phyloP scores from a whole-genome alignment of 2,113 vertebrate genomes.

The Bombycilla garrulus region DNA sequence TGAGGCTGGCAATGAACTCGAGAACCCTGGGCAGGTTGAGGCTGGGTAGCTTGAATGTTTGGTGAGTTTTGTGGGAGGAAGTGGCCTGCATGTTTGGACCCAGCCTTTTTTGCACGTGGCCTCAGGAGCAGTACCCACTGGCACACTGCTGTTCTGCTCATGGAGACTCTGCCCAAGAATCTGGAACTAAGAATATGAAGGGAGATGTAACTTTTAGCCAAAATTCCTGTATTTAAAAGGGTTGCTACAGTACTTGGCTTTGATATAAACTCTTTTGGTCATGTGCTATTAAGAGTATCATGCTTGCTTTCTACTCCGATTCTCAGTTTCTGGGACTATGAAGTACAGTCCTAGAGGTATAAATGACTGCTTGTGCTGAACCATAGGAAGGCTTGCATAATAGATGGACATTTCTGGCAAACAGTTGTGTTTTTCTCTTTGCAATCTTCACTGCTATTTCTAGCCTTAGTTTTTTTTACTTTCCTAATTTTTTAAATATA shows the following conservation, averaged over 20 bases:
- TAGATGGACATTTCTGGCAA: neutral
- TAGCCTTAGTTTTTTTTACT: neutral
- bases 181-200: neutral
- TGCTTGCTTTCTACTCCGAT: accelerated
- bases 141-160: accelerated
- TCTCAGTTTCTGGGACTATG: neutral
- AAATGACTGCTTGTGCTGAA: neutral
- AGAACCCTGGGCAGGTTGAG: neutral
- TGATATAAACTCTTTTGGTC: neutral
- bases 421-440: neutral
- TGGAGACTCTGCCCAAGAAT: neutral
- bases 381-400: neutral
- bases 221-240: neutral
- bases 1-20: neutral
- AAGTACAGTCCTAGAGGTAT: neutral
- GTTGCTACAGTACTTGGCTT: neutral
- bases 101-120: neutral
- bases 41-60: neutral
- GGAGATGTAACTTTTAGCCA: neutral
- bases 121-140: neutral
- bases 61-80: neutral
- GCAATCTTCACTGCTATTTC: neutral
- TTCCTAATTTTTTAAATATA: neutral
- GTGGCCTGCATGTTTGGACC: neutral
- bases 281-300: neutral